A percentile compares a stretch with the other conserved stretches of the same genome.
phyloP scores from a whole-genome alignment of 2,797 vertebrate genomes.

The Rhinogobio ventralis region DNA sequence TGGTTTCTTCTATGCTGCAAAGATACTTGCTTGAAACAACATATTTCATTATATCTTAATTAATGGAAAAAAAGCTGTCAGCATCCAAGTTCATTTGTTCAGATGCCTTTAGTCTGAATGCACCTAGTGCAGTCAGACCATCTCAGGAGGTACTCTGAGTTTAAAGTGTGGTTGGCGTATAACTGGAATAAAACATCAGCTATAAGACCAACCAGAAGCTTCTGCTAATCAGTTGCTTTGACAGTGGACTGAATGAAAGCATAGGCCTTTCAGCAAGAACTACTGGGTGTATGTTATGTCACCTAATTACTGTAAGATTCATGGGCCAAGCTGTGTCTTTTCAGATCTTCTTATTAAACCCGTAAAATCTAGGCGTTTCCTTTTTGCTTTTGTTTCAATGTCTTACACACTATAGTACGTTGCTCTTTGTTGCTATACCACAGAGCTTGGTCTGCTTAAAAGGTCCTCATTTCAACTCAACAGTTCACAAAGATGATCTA shows the following conservation, averaged over 20 bases:
- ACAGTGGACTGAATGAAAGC: neutral
- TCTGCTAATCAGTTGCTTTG: neutral
- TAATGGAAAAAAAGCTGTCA: neutral
- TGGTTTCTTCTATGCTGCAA: neutral
- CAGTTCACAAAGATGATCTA: constrained; percentile 26
- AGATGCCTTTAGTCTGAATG: neutral
- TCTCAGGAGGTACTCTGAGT: neutral
- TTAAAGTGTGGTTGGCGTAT: neutral
- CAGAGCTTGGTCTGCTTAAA: neutral
- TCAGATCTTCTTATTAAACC: neutral
- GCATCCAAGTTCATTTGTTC: neutral
- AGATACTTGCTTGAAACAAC: neutral
- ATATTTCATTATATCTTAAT: neutral
- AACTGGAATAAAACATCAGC: neutral
- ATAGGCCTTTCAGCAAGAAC: neutral
- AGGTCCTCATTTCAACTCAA: neutral
- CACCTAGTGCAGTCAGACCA: neutral
- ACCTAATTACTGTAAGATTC: neutral
- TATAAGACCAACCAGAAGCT: neutral
- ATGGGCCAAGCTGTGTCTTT: neutral
- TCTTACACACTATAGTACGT: neutral
- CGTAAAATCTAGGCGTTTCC: neutral
- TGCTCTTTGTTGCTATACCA: neutral
- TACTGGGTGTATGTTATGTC: neutral
- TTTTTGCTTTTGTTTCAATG: neutral